Base-by-base conservation (phyloP, 92 coral and sea anemone genomes). In the Phenganax stokvisi region DNA sequence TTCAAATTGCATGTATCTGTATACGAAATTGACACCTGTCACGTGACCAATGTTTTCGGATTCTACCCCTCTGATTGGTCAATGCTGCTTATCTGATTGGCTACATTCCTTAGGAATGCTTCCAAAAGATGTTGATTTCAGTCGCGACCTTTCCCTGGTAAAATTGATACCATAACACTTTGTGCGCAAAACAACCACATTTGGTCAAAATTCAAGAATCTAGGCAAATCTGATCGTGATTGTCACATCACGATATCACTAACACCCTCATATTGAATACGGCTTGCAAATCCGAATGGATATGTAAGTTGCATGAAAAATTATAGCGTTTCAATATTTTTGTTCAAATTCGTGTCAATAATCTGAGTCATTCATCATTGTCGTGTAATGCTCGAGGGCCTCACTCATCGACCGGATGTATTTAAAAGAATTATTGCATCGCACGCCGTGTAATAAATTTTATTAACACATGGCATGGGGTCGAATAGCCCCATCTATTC, bases 391-490 rank as follows among this genome's bases (percentile, higher is more conserved):
- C 53, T 10, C 10, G 73, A 29, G 12, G 37, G 52, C 56, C 12
- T 79, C 83, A 63, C 31, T 79, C 83, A 63, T 9, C 83, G 74
- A 53, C 59, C 74, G 74, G 83, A 79, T 54, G 71, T 54, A 28
- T 64, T 52, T 15, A 57, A 12, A 7, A 61, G 47, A 62, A 52
- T 55, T 62, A 9, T 63, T 47, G 17, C 51, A 12, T 57, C 31
- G 37, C 47, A 51, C 47, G 51, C 9, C 8, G 67, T 28, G 47
- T 76, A 27, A n/a, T 60, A 76, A 71, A 51, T 10, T 73, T 73
- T 73, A 56, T 56, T 53, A 73, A 51, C 60, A 11, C 59, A 1
- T 73, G 20, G 62, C 61, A 54, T 51, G 77, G 10, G 77, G 77
- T 37, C 15, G 44, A 16, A 16, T 12, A 20, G 58, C 25, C 58